Evolutionary conservation across 2,113 vertebrate species (phyloP).

Genomic region (Zapornia atra): DNA sequence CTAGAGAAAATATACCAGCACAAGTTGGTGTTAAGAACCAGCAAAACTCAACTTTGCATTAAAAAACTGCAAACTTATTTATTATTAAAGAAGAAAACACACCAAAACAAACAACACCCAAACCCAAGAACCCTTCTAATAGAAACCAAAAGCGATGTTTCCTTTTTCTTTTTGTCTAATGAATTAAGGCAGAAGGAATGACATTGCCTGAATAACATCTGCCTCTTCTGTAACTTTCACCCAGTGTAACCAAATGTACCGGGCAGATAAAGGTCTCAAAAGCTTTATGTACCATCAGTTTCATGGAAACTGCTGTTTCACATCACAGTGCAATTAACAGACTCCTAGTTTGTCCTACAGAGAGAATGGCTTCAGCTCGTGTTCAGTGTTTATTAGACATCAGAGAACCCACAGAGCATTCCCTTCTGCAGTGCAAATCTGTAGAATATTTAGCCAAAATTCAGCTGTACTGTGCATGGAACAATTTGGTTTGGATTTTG

Average conservation of each 20-base stretch:
- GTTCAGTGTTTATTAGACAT: background rate
- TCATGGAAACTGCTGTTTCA: background rate
- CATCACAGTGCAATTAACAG: background rate
- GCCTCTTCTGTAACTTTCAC: background rate
- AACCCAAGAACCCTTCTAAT: background rate
- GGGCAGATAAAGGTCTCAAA: background rate
- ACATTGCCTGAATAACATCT: background rate
- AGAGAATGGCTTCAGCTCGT: background rate
- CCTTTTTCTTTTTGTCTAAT: background rate
- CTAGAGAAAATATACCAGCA: background rate
- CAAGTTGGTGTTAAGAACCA: background rate
- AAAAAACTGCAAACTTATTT: background rate
- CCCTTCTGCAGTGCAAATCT: background rate
- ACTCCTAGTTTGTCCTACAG: background rate
- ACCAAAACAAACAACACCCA: background rate
- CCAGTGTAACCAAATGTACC: background rate
- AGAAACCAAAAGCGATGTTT: fast-evolving
- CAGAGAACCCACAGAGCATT: background rate
- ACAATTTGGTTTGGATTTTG: background rate
- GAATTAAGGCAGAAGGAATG: background rate
- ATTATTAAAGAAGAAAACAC: background rate
- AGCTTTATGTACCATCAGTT: background rate
- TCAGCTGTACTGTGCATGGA: background rate
- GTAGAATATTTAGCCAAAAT: background rate
- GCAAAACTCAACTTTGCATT: background rate